These are phyloP conservation scores for Odontamblyopus rebecca DNA, from an alignment of 2,797 vertebrate species.

Conservation along the genomic window DNA sequence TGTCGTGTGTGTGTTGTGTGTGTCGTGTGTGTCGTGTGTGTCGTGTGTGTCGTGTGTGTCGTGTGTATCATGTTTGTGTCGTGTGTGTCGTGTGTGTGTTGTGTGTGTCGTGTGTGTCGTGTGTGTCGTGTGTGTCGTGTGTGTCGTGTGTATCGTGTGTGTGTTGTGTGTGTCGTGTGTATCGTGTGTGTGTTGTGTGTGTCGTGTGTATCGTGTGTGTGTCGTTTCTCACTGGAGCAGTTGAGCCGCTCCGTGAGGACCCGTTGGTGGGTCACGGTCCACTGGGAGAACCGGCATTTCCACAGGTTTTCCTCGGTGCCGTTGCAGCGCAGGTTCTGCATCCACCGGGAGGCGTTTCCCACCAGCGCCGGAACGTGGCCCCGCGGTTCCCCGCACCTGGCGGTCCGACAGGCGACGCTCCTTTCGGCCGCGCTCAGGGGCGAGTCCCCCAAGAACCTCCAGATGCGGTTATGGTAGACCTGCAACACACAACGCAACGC, in stretches of 20 bases:
- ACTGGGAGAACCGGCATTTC: not conserved
- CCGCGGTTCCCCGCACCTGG: constrained; percentile 32
- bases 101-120: too few species aligned
- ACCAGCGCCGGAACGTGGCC: rapidly evolving
- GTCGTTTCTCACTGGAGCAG: constrained; percentile 59
- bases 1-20: too few species aligned
- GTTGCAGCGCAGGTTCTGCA: constrained; percentile 41
- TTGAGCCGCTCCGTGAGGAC: constrained; percentile 11
- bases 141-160: too few species aligned
- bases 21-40: too few species aligned
- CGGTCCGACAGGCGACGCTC: constrained; percentile 56
- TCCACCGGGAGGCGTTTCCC: rapidly evolving
- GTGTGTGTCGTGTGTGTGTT: too few species aligned
- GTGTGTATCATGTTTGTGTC: too few species aligned
- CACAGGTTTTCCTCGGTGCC: constrained; percentile 10
- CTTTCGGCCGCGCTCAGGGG: rapidly evolving
- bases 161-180: too few species aligned
- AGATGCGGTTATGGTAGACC: rapidly evolving
- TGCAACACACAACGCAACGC: constrained; percentile 6
- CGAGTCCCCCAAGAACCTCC: constrained; percentile 51
- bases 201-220: too few species aligned
- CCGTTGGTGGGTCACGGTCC: rapidly evolving
- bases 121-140: too few species aligned
- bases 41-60: too few species aligned
- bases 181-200: too few species aligned